These are phyloP conservation scores for Sebastes elongatus DNA, from an alignment of 2,797 vertebrate genomes.

Conservation along the genomic window DNA sequence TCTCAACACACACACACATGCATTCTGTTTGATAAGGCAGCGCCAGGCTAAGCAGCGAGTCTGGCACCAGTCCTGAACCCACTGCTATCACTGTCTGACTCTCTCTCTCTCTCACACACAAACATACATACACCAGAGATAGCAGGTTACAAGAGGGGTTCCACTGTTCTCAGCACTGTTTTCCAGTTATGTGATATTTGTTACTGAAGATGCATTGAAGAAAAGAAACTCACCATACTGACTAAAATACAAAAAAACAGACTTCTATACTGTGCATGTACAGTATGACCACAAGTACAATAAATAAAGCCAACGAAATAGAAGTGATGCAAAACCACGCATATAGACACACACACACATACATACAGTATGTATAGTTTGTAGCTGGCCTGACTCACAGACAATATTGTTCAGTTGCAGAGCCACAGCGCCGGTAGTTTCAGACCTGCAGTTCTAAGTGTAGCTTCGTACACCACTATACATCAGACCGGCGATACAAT, in stretches of 20 bases:
- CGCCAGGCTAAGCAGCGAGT: slow-evolving; percentile 52
- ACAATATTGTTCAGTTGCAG: not conserved
- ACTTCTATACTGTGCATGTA: too few relatives aligned
- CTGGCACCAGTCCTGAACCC: slow-evolving; percentile 56
- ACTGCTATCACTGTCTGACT: slow-evolving; percentile 11
- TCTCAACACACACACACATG: slow-evolving; percentile 31
- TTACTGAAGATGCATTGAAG: not conserved
- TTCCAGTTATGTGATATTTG: not conserved
- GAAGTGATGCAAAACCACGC: not conserved
- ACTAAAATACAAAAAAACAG: not conserved
- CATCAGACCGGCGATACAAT: not conserved
- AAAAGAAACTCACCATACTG: not conserved
- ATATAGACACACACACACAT: not conserved
- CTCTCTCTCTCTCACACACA: not conserved
- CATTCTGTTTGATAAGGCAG: slow-evolving; percentile 34
- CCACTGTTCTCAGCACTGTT: not conserved
- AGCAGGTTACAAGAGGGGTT: slow-evolving; percentile 4
- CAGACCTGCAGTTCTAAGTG: not conserved
- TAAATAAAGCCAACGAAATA: not conserved
- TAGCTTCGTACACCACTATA: not conserved
- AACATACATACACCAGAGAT: not conserved
- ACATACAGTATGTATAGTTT: too few relatives aligned
- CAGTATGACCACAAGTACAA: not conserved
- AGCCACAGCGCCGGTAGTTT: not conserved
- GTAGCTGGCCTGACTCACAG: not conserved